These are phyloP conservation scores for Cichlasoma orientale DNA, from an alignment of 2,797 vertebrate species.

Conservation along the genomic window DNA sequence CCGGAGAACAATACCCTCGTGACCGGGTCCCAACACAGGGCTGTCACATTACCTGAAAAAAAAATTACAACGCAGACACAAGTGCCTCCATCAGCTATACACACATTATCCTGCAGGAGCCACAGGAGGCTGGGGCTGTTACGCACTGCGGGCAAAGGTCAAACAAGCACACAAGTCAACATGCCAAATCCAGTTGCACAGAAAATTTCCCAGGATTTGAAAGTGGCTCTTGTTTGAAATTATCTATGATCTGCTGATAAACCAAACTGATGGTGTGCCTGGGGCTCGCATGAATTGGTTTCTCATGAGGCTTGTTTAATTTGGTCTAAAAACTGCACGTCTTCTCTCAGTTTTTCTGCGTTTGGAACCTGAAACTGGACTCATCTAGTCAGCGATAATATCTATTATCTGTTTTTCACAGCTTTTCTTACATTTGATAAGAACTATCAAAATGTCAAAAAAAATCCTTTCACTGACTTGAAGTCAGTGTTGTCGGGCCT, in stretches of 20 bases:
- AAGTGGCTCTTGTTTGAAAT: too few relatives aligned
- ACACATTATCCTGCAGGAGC: background rate
- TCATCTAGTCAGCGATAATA: too few relatives aligned
- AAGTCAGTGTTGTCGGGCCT: background rate
- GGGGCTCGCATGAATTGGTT: too few relatives aligned
- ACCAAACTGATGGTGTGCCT: background rate
- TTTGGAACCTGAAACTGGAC: too few relatives aligned
- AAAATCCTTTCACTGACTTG: background rate
- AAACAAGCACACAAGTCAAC: too few relatives aligned
- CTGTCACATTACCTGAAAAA: constrained; percentile 89
- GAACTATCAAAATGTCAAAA: background rate
- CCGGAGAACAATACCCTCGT: constrained; percentile 95
- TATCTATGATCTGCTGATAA: too few relatives aligned
- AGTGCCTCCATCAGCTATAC: background rate
- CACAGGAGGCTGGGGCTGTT: background rate
- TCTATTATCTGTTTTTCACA: background rate
- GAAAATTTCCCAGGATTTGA: too few relatives aligned
- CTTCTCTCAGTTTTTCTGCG: too few relatives aligned
- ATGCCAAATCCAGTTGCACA: too few relatives aligned
- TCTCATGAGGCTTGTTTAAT: background rate
- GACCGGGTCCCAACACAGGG: constrained; percentile 95
- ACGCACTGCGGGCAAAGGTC: too few relatives aligned
- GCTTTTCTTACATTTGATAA: background rate
- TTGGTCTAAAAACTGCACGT: background rate
- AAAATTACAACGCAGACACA: constrained; percentile 7